Base-by-base conservation (phyloP, 1,140 invertebrate species). In the Scaptodrosophila lebanonensis region DNA sequence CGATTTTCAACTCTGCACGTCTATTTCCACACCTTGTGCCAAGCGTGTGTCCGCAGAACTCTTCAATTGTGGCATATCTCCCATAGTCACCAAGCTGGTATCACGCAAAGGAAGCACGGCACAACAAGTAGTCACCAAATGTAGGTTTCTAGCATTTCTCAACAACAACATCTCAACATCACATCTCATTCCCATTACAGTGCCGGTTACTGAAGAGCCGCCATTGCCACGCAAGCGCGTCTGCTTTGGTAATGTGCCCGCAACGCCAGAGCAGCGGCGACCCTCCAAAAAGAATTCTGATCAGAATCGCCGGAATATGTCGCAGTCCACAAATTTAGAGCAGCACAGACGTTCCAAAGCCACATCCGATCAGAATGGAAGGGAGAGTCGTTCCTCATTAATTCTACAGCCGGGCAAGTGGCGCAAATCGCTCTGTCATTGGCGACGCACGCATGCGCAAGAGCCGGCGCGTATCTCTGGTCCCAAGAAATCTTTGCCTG, bases 391-490 rank as follows among this genome's bases (percentile, higher is more conserved):
- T 16, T 32, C 58, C 11, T 36, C 60, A 2, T 18, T 62, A 18
- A n/a, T 61, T 2, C 52, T 86, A 2, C 60, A 64, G 8, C 66
- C 84, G 17, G 84, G 84, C 8, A 86, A 86, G 54, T 86, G 84
- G 84, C 57, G 84, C 3, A 85, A 82, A 43, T 84, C 84, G 2
- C 35, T 86, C 1, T 48, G 17, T 9, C 47, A 4, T 3, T 84
- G 60, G 75, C 50, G 71, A 0, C 67, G 56, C 4, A 49, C 62
- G 4, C 39, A 54, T 2, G n/a, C 29, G 2, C 38, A 32, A 8
- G 44, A 42, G 8, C 5, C n/a, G 3, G 12, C 20, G 1, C 13
- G 20, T 17, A 5, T 0, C 8, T 1, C 7, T 0, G 50, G 11
- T 9, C 17, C 20, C 22, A 44, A 57, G 9, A 11, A 25, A 12